Conservation (phyloP, 2,888 invertebrate species). For the Nemotelus pantherinus region DNA sequence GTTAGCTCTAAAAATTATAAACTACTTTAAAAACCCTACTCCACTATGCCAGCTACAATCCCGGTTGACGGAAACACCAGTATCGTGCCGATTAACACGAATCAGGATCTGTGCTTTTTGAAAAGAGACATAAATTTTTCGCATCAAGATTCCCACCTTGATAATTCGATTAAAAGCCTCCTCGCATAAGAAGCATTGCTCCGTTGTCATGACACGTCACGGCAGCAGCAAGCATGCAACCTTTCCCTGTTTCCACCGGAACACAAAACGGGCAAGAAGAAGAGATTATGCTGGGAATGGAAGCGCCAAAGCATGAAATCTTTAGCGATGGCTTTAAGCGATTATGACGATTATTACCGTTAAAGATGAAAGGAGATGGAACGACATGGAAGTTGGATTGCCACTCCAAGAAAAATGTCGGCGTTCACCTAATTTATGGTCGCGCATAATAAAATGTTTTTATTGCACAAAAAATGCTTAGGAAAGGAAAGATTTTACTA, state of each 20-base stretch:
- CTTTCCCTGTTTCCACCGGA: not conserved
- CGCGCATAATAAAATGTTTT: slow-evolving; percentile 9
- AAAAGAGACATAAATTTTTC: slow-evolving; percentile 21
- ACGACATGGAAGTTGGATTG: not conserved
- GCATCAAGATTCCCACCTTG: slow-evolving; percentile 28
- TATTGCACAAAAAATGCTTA: not conserved
- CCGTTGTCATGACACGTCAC: not conserved
- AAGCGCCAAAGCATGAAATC: slow-evolving; percentile 13
- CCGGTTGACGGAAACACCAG: not conserved
- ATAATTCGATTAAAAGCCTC: slow-evolving; percentile 29
- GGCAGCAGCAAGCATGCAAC: not conserved
- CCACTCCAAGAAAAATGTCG: not conserved
- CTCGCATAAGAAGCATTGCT: not conserved
- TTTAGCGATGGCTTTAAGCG: slow-evolving; percentile 21
- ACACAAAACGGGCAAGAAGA: not conserved
- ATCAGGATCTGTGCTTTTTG: not conserved
- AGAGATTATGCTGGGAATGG: slow-evolving; percentile 1
- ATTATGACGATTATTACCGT: slow-evolving; percentile 13
- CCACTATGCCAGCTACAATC: not conserved
- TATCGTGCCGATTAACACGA: slow-evolving; percentile 2
- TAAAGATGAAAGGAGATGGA: not conserved
- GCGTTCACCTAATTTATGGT: not conserved
- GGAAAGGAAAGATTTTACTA: not conserved
- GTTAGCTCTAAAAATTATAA: not conserved
- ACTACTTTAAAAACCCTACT: not conserved